Evolutionary conservation across 2,113 vertebrate genomes (phyloP), one percentile per base, ranked within the genome.

Genomic region (Pituophis catenifer): DNA sequence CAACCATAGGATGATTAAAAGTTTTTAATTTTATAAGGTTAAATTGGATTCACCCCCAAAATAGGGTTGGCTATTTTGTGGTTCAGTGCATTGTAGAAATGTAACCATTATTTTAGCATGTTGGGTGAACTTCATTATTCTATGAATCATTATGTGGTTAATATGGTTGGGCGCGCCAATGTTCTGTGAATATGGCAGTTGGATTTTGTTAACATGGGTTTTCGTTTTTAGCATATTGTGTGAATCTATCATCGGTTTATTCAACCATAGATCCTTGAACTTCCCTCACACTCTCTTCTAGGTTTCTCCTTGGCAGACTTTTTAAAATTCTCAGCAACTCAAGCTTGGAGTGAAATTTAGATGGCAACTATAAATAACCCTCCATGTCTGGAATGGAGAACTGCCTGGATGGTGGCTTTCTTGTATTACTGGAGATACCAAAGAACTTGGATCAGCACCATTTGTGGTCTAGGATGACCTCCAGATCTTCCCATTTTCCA

Each of bases 371-470:
- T 33, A 52, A 57, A 92, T 92, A 62, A 19, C 38, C n/a, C 15
- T 91, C 90, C 70, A 58, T 57, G 89, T 92, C 26, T 81, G 88
- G 33, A 81, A 10, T 50, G 53, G 88, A 58, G 75, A 81, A 29
- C 52, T 92, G 52, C 91, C 75, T 33, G 19, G 15, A 57, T 17
- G 87, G 52, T 55, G 33, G 23, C 48, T 91, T 89, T 81, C 65
- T 70, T 92, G 13, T 29, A 48, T 48, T 44, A 75, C 10, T 89
- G 38, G 92, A n/a, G 75, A 89, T 29, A 92, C 87, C 87, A 89
- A 13, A 81, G 53, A 75, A 89, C n/a, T 96, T 92, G 96, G 62
- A 1, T 88, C 1, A 91, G 9, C 75, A 48, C 33, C 17, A 29
- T 23, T 24, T 5, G 38, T 89, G 92, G 88, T 88, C 89, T 92